Evolutionary conservation across 2,113 vertebrate genomes (phyloP), one percentile per base, ranked within the genome.

Genomic region (Pomatorhinus ruficollis): DNA sequence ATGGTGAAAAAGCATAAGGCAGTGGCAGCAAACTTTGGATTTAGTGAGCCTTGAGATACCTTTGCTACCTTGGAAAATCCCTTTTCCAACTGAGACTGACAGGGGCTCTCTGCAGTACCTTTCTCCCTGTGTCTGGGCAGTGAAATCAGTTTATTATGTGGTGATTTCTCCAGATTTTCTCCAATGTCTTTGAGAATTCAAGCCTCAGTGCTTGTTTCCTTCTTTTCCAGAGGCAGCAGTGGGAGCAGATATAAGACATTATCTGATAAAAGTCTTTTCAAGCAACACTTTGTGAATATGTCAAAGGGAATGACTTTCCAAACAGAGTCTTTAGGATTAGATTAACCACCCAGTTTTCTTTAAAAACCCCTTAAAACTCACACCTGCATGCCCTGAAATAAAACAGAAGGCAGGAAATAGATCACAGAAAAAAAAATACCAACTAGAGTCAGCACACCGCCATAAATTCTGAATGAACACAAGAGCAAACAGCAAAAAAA

Each of bases 221-320:
- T 15, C 23, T 44, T 53, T 74, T 40, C 20, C 81, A 63, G 65
- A 92, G 49, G 49, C 33, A 68, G 74, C 39, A 87, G 83, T 65
- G 57, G 80, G 75, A 92, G 81, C 1, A 81, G 44, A 76, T 28
- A 81, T 11, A 72, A 87, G 76, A 50, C 54, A 47, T 69, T 89
- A 90, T 63, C 85, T 65, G 76, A 77, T 53, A 53, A 77, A 96
- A 88, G 59, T 74, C 71, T 91, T 75, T 87, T 37, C 77, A 75
- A 91, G 76, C 64, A 60, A 69, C 56, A 11, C 63, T 57, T 70
- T 42, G 74, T 86, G 82, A 63, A 78, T 77, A 35, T 16, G 11
- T 35, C 69, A 71, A 85, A 70, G 42, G 69, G 42, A 94, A 85
- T 40, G 9, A 66, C 56, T 95, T 91, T 71, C 49, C 60, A 89